Conservation (phyloP, 2,888 invertebrate species). For the Eucera pruinosa region DNA sequence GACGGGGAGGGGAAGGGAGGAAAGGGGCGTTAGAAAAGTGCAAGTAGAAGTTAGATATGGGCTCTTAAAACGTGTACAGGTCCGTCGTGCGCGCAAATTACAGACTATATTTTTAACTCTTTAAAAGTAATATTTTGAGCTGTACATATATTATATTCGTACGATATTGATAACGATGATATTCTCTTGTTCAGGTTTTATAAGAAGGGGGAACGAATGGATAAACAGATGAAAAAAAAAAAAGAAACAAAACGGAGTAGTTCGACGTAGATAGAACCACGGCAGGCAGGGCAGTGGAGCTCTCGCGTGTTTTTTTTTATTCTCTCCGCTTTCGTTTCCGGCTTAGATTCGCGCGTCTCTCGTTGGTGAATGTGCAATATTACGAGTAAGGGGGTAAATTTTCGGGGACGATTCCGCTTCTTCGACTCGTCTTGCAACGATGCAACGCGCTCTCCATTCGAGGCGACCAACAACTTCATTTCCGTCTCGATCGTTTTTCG, state of each 20-base stretch:
- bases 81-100: slow-evolving; percentile 83
- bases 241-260: slow-evolving; percentile 47
- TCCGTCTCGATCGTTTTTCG: slow-evolving; percentile 34
- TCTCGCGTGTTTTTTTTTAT: slow-evolving; percentile 45
- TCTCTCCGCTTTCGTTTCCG: slow-evolving; percentile 19
- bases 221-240: no score
- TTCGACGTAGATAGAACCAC: slow-evolving; percentile 64
- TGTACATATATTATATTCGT: slow-evolving; percentile 81
- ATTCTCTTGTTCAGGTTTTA: slow-evolving; percentile 81
- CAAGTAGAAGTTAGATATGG: slow-evolving; percentile 69
- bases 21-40: slow-evolving; percentile 53
- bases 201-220: slow-evolving; percentile 53
- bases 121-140: slow-evolving; percentile 83
- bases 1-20: slow-evolving; percentile 4
- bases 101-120: slow-evolving; percentile 84
- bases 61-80: slow-evolving; percentile 77
- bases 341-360: slow-evolving; percentile 35
- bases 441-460: background rate
- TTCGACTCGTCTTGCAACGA: slow-evolving; percentile 1
- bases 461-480: slow-evolving; percentile 18
- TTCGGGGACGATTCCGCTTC: background rate
- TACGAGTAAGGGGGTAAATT: slow-evolving; percentile 62
- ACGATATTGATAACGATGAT: slow-evolving; percentile 80
- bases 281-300: slow-evolving; percentile 68
- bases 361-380: slow-evolving; percentile 78